Conservation (phyloP, 2,113 vertebrate species). For the Gymnogyps californianus region DNA sequence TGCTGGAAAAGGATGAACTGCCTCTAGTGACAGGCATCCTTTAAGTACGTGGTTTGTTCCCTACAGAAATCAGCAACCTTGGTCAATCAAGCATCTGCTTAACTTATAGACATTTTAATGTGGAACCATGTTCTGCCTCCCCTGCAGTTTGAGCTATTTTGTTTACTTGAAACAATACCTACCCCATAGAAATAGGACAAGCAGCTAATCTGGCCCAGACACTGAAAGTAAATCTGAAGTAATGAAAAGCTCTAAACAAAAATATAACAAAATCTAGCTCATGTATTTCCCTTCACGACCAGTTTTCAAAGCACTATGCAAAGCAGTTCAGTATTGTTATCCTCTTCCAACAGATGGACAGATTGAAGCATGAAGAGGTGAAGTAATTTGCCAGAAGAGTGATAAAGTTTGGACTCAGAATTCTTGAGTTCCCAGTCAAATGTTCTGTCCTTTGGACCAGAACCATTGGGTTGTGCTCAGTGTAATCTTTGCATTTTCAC, state of each 20-base stretch:
- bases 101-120: neutral
- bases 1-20: neutral
- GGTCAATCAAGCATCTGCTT: neutral
- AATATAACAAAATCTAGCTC: neutral
- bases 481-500: neutral
- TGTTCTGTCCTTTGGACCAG: neutral
- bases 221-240: neutral
- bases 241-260: neutral
- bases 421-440: neutral
- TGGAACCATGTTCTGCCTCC: neutral
- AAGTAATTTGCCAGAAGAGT: neutral
- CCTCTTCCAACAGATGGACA: neutral
- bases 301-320: neutral
- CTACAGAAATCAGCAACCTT: neutral
- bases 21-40: neutral
- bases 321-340: neutral
- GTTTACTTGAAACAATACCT: neutral
- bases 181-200: neutral
- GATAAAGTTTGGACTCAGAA: neutral
- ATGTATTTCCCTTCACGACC: neutral
- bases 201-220: neutral
- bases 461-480: neutral
- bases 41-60: neutral
- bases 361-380: neutral
- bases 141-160: neutral